Conservation (phyloP, 2,113 vertebrate genomes). For the Tupaia chinensis region DNA sequence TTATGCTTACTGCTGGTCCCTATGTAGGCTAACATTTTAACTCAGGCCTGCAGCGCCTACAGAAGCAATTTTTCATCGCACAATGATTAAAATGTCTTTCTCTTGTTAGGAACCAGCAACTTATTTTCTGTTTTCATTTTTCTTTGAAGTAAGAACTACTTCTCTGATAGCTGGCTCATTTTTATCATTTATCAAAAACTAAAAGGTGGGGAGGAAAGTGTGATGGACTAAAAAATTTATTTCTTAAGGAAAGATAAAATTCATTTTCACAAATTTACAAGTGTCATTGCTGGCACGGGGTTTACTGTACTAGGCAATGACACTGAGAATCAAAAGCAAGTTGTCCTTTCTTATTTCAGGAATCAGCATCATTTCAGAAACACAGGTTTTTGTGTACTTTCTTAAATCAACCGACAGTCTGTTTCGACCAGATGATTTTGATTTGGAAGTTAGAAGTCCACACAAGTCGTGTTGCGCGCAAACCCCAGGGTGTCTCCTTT, state of each 20-base stretch:
- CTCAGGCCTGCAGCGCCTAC: slow-evolving; percentile 90
- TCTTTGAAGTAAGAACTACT: slow-evolving; percentile 85
- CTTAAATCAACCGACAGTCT: slow-evolving; percentile 80
- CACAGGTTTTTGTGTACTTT: slow-evolving; percentile 9
- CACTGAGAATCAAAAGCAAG: slow-evolving; percentile 87
- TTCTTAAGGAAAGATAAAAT: slow-evolving; percentile 90
- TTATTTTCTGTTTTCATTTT: slow-evolving; percentile 77
- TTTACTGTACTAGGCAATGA: slow-evolving; percentile 89
- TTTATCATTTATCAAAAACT: slow-evolving; percentile 92
- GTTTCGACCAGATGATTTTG: slow-evolving; percentile 81
- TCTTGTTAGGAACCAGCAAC: slow-evolving; percentile 92
- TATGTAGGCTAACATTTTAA: slow-evolving; percentile 87
- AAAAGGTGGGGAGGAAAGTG: slow-evolving; percentile 84
- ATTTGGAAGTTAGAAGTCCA: slow-evolving; percentile 80
- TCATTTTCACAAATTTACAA: slow-evolving; percentile 91
- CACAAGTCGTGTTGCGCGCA: slow-evolving; percentile 71
- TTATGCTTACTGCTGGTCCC: no score
- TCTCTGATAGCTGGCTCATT: slow-evolving; percentile 89
- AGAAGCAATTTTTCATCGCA: slow-evolving; percentile 88
- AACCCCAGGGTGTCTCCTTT: slow-evolving; percentile 79
- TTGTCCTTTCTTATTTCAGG: slow-evolving; percentile 81
- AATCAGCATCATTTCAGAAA: slow-evolving; percentile 84
- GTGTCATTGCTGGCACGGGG: slow-evolving; percentile 95
- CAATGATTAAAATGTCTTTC: slow-evolving; percentile 88
- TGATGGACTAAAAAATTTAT: slow-evolving; percentile 81